phyloP scores from a whole-genome alignment of 2,888 invertebrate species.

The Drosophila putrida region DNA sequence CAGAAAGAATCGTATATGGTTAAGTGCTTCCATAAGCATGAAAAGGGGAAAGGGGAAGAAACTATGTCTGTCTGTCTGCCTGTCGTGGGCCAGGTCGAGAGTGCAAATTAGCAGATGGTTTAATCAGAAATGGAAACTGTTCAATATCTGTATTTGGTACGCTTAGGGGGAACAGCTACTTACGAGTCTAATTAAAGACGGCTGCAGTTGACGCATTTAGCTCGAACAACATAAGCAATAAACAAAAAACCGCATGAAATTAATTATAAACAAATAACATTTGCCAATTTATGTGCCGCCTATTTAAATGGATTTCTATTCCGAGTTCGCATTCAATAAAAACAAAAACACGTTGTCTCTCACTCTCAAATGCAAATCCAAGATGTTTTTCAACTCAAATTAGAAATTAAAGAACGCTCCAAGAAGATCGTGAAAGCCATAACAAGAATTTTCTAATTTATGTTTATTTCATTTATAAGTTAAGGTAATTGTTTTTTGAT shows the following conservation, averaged over 20 bases:
- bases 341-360: slow-evolving; percentile 20
- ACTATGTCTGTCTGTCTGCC: slow-evolving; percentile 1
- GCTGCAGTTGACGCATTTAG: slow-evolving; percentile 50
- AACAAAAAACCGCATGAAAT: slow-evolving; percentile 59
- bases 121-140: slow-evolving; percentile 39
- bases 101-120: slow-evolving; percentile 70
- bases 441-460: slow-evolving; percentile 28
- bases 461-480: slow-evolving; percentile 6
- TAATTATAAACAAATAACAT: slow-evolving; percentile 74
- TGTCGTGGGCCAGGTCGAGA: slow-evolving; percentile 65
- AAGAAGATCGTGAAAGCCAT: slow-evolving; percentile 11
- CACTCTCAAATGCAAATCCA: slow-evolving; percentile 33
- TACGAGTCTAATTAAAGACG: slow-evolving; percentile 16
- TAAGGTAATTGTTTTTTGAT: slow-evolving; percentile 19
- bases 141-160: slow-evolving; percentile 43
- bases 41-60: background rate
- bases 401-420: slow-evolving; percentile 5
- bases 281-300: slow-evolving; percentile 59
- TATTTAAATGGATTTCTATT: slow-evolving; percentile 53
- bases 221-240: slow-evolving; percentile 30
- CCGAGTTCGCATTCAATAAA: slow-evolving; percentile 39
- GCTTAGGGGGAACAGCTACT: slow-evolving; percentile 29
- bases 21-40: slow-evolving; percentile 24
- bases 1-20: slow-evolving; percentile 32
- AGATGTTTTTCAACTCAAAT: background rate